phyloP scores from a whole-genome alignment of 2,888 invertebrate species.

The Drosophila cyrtoloma region DNA sequence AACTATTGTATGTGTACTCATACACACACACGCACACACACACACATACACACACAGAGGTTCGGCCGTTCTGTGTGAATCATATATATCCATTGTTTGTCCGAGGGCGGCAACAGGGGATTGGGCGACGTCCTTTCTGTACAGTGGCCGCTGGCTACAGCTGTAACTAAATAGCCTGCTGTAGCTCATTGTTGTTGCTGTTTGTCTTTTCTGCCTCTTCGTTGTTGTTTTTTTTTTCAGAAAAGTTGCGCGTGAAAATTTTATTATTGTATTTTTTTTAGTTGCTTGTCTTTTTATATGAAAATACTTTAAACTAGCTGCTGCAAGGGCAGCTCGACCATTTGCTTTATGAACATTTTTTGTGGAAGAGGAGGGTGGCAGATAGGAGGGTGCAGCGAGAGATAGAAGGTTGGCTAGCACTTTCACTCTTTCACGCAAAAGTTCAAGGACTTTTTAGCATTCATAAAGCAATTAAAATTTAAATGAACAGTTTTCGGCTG shows the following conservation, averaged over 20 bases:
- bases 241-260: slow-evolving; percentile 67
- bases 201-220: slow-evolving; percentile 47
- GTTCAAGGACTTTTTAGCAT: slow-evolving; percentile 84
- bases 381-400: not conserved
- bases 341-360: slow-evolving; percentile 46
- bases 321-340: slow-evolving; percentile 61
- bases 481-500: slow-evolving; percentile 78
- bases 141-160: slow-evolving; percentile 58
- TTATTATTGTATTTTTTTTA: slow-evolving; percentile 69
- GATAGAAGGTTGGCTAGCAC: slow-evolving; percentile 29
- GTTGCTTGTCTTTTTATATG: slow-evolving; percentile 38
- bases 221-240: slow-evolving; percentile 34
- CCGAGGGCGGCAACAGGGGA: slow-evolving; percentile 13
- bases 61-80: slow-evolving; percentile 24
- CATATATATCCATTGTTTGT: slow-evolving; percentile 60
- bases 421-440: slow-evolving; percentile 72
- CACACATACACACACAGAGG: slow-evolving; percentile 9
- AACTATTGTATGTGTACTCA: slow-evolving; percentile 43
- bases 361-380: slow-evolving; percentile 9
- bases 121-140: slow-evolving; percentile 60
- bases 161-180: slow-evolving; percentile 65
- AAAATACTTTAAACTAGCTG: slow-evolving; percentile 55
- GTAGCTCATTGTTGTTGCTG: slow-evolving; percentile 44
- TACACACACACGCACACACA: slow-evolving; percentile 9
- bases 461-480: slow-evolving; percentile 84